Conservation (phyloP, 2,888 invertebrate species). For the Omphaloscelis lunosa region DNA sequence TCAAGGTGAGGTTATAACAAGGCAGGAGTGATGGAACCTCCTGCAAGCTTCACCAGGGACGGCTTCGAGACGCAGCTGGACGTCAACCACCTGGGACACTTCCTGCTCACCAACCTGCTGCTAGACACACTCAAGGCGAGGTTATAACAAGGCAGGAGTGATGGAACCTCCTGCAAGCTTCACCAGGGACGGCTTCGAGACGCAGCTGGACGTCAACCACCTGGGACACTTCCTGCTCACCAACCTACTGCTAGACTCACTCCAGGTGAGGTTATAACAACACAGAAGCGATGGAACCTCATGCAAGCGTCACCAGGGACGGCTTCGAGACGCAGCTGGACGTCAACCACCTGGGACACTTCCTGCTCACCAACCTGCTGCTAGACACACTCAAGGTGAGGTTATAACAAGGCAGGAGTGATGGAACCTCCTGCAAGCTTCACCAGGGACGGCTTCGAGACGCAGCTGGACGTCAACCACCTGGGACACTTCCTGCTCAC, state of each 20-base stretch:
- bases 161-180: constrained; percentile 86
- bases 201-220: constrained; percentile 95
- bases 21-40: constrained; percentile 79
- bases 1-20: constrained; percentile 88
- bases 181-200: constrained; percentile 95
- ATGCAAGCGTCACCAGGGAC: constrained; percentile 91
- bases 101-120: constrained; percentile 94
- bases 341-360: constrained; percentile 96
- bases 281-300: constrained; percentile 77
- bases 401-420: not conserved
- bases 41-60: constrained; percentile 91
- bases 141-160: not conserved
- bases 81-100: constrained; percentile 96
- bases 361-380: constrained; percentile 94
- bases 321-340: constrained; percentile 96
- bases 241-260: constrained; percentile 92
- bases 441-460: constrained; percentile 95
- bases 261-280: constrained; percentile 88
- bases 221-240: constrained; percentile 96
- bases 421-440: constrained; percentile 86
- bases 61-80: constrained; percentile 96
- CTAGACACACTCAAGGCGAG: constrained; percentile 92
- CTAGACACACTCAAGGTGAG: constrained; percentile 92
- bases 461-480: constrained; percentile 95
- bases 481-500: constrained; percentile 96